phyloP scores from a whole-genome alignment of 2,888 invertebrate genomes.

The Tetheella fluctuosa region DNA sequence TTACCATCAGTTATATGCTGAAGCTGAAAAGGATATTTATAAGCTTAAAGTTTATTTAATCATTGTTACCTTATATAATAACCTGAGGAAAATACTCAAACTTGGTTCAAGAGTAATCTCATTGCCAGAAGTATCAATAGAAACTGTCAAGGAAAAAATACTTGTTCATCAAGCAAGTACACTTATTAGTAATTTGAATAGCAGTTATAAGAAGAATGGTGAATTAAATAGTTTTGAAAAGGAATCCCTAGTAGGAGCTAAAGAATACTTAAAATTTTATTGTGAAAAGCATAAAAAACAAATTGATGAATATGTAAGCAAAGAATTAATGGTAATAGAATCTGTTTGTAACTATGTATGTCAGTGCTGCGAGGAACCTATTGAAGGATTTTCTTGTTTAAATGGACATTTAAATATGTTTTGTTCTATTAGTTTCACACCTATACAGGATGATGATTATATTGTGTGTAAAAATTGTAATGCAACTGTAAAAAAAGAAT shows the following conservation, averaged over 20 bases:
- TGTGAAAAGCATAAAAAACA: constrained; percentile 52
- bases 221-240: constrained; percentile 42
- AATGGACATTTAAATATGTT: constrained; percentile 65
- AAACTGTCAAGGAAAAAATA: constrained; percentile 61
- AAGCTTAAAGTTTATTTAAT: constrained; percentile 65
- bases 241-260: constrained; percentile 51
- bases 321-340: constrained; percentile 32
- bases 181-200: constrained; percentile 40
- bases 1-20: constrained; percentile 45
- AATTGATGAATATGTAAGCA: constrained; percentile 34
- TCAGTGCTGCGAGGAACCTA: constrained; percentile 64
- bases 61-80: constrained; percentile 48
- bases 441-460: constrained; percentile 60
- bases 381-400: constrained; percentile 59
- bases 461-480: constrained; percentile 62
- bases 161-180: constrained; percentile 51
- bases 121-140: constrained; percentile 40
- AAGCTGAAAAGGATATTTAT: constrained; percentile 52
- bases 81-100: constrained; percentile 46
- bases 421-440: constrained; percentile 67
- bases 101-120: constrained; percentile 22
- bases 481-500: constrained; percentile 53
- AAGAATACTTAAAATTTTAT: constrained; percentile 59
- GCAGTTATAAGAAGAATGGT: constrained; percentile 34
- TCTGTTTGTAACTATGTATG: constrained; percentile 48